Evolutionary conservation across 2,888 invertebrate species (phyloP), one percentile per base, ranked within the genome.

Genomic region (Steromphala cineraria): DNA sequence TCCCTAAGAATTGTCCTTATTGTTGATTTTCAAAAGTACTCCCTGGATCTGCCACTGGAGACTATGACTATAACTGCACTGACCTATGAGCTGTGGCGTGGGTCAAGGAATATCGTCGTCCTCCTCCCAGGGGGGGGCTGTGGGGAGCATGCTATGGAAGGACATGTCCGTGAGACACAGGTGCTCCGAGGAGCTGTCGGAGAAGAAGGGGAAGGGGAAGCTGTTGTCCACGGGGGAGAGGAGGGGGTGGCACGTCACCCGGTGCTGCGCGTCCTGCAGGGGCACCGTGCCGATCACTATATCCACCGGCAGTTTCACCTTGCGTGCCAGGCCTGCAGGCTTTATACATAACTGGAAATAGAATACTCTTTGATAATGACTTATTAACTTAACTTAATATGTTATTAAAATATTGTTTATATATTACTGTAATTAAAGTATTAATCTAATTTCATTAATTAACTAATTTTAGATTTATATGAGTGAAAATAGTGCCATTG

Each of bases 81-180:
- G 5, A 67, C 28, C 71, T 71, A 71, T 62, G 31, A 36, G 71
- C 40, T 28, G 28, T 71, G 71, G 19, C 17, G 19, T 40, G 40
- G 67, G 81, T 91, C 90, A 91, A 31, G 91, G 91, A 56, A 91
- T 91, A 82, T 91, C 91, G 76, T 90, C 91, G 78, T 91, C 90
- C 74, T 90, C 90, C 56, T 90, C 90, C 90, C 90, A 89, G 2
- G 90, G 90, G 31, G 91, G 90, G 0, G 91, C 90, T 71, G 91
- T 89, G 13, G 90, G 90, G 77, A 90, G 82, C 90, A 90, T 90
- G 87, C 79, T 89, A 88, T 83, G 85, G 80, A 86, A 85, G 56
- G 87, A 85, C 80, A 89, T 86, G 82, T 91, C 91, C 1, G 89
- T 88, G 76, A 91, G 86, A 80, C 86, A 87, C 71, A 88, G 84